Percentiles rank a stretch among this genome's conserved stretches.
Evolutionary conservation across 2,113 vertebrate genomes (phyloP).

Genomic region (Cyprinodon variegatus): DNA sequence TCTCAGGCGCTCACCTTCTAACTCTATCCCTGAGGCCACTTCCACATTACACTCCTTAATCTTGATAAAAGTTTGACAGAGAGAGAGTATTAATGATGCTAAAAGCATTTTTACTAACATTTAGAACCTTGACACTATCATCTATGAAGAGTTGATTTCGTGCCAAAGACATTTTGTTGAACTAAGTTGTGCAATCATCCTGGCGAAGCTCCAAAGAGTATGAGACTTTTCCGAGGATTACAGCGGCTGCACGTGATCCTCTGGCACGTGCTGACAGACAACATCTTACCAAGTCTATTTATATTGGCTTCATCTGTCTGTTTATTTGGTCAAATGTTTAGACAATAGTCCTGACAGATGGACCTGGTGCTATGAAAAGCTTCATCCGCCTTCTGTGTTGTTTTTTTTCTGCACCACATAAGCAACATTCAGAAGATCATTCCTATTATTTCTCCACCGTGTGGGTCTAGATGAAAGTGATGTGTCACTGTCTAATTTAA

Average conservation of each 20-base stretch:
- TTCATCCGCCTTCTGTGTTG: not conserved
- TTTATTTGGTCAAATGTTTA: not conserved
- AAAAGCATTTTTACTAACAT: too few relatives aligned
- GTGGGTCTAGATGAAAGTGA: not conserved
- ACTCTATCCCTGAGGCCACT: not conserved
- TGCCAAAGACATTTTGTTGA: not conserved
- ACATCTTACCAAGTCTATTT: not conserved
- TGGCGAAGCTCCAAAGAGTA: not conserved
- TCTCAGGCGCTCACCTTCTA: not conserved
- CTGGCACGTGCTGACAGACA: not conserved
- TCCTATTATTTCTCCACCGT: not conserved
- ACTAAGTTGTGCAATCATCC: not conserved
- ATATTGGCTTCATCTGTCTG: conserved; percentile 4
- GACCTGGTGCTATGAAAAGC: not conserved
- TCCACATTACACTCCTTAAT: not conserved
- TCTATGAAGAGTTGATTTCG: not conserved
- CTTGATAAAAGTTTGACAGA: not conserved
- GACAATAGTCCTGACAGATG: not conserved
- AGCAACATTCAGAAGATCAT: not conserved
- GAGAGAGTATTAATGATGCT: not conserved
- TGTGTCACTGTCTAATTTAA: not conserved
- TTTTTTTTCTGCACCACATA: not conserved
- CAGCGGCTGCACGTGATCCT: not conserved
- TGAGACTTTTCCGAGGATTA: not conserved
- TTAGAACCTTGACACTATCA: not conserved